phyloP scores from a whole-genome alignment of 2,113 vertebrate species.

The Pithys albifrons region DNA sequence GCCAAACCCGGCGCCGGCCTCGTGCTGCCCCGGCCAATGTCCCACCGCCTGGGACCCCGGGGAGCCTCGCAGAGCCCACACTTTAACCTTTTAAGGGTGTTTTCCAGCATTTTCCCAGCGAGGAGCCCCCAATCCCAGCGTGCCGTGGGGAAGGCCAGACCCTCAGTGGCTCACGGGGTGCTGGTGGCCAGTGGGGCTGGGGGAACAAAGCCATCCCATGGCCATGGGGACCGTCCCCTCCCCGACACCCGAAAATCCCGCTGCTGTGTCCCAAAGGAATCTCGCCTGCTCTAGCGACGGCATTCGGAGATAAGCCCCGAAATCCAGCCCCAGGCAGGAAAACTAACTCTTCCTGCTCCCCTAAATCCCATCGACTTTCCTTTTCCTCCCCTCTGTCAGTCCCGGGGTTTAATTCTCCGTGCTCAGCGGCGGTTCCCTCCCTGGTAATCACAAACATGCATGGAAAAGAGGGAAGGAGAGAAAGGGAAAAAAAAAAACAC shows the following conservation, averaged over 20 bases:
- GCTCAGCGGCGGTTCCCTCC: constrained; percentile 54
- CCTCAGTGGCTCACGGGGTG: background rate
- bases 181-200: background rate
- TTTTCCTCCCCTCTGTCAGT: constrained; percentile 63
- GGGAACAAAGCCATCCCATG: background rate
- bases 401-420: constrained; percentile 49
- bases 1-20: background rate
- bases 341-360: background rate
- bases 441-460: constrained; percentile 73
- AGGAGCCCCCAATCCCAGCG: background rate
- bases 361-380: constrained; percentile 18
- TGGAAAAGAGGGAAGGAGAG: constrained; percentile 54
- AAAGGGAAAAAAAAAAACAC: background rate
- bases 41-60: background rate
- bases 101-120: constrained; percentile 7
- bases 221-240: background rate
- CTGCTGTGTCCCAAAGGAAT: background rate
- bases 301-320: background rate
- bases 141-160: background rate
- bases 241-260: background rate
- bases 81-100: constrained; percentile 64
- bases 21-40: background rate
- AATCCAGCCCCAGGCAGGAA: background rate
- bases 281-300: background rate
- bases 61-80: background rate